Conservation (phyloP, 2,113 vertebrate genomes). For the Falcunculus frontatus region DNA sequence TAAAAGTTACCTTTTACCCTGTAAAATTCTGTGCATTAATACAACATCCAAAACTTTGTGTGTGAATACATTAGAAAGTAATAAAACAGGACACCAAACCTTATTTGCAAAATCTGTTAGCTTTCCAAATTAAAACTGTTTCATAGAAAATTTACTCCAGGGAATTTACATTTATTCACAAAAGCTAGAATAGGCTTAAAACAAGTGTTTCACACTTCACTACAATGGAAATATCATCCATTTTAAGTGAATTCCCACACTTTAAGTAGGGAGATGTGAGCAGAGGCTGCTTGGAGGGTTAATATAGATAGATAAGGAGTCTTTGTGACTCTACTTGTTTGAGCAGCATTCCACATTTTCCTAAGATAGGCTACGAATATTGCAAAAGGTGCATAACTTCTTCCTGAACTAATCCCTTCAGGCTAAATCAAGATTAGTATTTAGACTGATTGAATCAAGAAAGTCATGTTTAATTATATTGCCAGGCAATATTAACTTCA, state of each 20-base stretch:
- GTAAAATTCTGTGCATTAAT: background rate
- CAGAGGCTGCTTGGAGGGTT: conserved; percentile 3
- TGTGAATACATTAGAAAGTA: background rate
- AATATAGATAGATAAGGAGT: conserved; percentile 3
- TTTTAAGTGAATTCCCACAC: background rate
- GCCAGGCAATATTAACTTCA: conserved; percentile 43
- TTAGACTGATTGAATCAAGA: conserved; percentile 29
- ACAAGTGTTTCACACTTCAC: background rate
- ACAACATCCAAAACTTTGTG: background rate
- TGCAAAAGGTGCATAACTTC: conserved; percentile 25
- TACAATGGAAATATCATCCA: background rate
- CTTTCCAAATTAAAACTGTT: background rate
- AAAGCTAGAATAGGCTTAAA: background rate
- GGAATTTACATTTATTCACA: background rate
- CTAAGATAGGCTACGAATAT: background rate
- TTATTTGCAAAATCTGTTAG: background rate
- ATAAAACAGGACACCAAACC: background rate
- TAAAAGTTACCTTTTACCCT: background rate
- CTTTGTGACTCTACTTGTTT: conserved; percentile 43
- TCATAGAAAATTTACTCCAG: background rate
- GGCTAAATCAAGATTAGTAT: conserved; percentile 40
- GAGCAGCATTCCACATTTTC: conserved; percentile 40
- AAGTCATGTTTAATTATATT: conserved; percentile 58
- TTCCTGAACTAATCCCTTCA: conserved; percentile 28
- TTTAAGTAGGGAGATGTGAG: background rate